Conservation (phyloP, 2,888 invertebrate species). For the Sphaerophoria rueppellii region DNA sequence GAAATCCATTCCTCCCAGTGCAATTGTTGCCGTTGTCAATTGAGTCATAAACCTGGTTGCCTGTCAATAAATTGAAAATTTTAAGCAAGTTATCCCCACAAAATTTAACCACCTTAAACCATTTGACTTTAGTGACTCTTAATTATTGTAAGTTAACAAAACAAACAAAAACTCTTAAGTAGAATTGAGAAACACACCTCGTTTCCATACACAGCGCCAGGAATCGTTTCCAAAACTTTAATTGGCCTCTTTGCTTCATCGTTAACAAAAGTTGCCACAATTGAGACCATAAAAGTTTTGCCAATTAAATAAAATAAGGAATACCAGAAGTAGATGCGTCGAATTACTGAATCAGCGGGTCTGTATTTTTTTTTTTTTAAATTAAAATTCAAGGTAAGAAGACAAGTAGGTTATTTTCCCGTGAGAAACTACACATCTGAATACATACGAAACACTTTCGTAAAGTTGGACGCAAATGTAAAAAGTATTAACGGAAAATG, state of each 20-base stretch:
- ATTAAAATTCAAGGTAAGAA: constrained; percentile 2
- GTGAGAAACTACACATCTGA: background rate
- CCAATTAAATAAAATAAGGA: constrained; percentile 83
- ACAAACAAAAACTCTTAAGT: constrained; percentile 7
- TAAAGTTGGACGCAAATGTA: constrained; percentile 88
- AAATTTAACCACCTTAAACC: background rate
- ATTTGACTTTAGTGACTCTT: background rate
- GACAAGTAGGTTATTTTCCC: background rate
- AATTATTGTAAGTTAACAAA: no score
- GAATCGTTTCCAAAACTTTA: constrained; percentile 82
- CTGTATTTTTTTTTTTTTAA: constrained; percentile 74
- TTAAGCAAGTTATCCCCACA: background rate
- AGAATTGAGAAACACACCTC: constrained; percentile 79
- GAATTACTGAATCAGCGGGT: constrained; percentile 78
- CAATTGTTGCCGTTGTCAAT: constrained; percentile 82
- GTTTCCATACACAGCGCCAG: constrained; percentile 81
- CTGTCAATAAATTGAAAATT: constrained; percentile 77
- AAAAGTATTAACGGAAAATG: constrained; percentile 86
- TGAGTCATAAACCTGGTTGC: constrained; percentile 84
- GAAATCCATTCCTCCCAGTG: constrained; percentile 84
- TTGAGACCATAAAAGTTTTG: constrained; percentile 82
- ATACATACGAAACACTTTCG: constrained; percentile 85
- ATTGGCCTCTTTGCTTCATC: constrained; percentile 83
- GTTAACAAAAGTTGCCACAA: constrained; percentile 82
- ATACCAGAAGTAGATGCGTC: constrained; percentile 82